A percentile compares a stretch with the other conserved stretches of the same genome.
Evolutionary conservation across 1,140 invertebrate species (phyloP).

Genomic region (Stegodyphus mimosarum): DNA sequence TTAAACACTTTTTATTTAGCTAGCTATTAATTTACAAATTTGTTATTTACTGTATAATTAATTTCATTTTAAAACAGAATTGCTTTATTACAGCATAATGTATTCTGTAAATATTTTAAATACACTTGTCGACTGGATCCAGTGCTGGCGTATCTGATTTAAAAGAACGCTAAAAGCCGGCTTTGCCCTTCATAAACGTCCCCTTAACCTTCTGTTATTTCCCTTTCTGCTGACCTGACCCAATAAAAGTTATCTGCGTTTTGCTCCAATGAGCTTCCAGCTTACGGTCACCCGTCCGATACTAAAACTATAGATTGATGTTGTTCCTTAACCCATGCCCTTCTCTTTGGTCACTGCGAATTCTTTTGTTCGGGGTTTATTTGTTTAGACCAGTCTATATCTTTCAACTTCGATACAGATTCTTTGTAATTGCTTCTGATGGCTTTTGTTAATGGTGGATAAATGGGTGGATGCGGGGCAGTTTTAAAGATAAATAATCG

Average conservation of each 20-base stretch:
- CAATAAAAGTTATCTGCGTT: slow-evolving; percentile 54
- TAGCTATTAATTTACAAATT: too few species aligned
- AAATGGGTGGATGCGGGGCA: not conserved
- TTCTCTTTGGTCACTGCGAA: too few species aligned
- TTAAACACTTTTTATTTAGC: too few species aligned
- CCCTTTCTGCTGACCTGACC: slow-evolving; percentile 40
- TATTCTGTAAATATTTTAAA: too few species aligned
- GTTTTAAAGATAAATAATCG: too few species aligned
- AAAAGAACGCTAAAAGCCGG: too few species aligned
- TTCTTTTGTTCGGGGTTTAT: too few species aligned
- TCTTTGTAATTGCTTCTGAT: not conserved
- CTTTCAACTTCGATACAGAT: slow-evolving; percentile 1
- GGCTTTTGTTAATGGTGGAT: not conserved
- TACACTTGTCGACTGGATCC: not conserved
- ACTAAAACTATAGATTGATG: slow-evolving; percentile 48
- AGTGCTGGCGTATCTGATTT: not conserved
- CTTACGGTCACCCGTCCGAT: slow-evolving; percentile 48
- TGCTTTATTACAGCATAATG: too few species aligned
- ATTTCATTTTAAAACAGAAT: too few species aligned
- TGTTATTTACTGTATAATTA: too few species aligned
- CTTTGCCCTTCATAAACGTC: not conserved
- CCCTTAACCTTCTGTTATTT: not conserved
- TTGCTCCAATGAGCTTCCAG: slow-evolving; percentile 29
- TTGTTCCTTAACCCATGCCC: slow-evolving; percentile 14
- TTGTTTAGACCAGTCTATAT: too few species aligned